Evolutionary conservation across 2,888 invertebrate genomes (phyloP), one percentile per base, ranked within the genome.

Genomic region (Volucella bombylans): DNA sequence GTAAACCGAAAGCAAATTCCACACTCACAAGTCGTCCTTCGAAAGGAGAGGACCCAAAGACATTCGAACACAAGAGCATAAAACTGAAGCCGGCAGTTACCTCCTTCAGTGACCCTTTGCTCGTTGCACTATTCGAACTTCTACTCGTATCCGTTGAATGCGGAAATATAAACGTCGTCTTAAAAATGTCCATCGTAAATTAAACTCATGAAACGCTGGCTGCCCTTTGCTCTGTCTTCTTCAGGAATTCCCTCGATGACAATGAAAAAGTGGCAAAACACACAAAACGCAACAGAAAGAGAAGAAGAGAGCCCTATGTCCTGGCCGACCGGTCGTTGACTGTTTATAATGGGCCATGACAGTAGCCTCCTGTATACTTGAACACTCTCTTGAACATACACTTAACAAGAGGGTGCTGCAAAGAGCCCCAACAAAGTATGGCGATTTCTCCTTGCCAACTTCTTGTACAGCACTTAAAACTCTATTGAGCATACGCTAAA

Each of bases 111-210:
- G 55, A 55, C 18, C 77, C 61, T 9, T 45, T 14, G 39, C 57
- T 52, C 50, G 45, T 54, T 80, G 74, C 71, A 80, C 71, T n/a
- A 54, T 0, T 31, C 31, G 31, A 31, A 31, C 6, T 31, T 6
- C 6, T 31, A 1, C 31, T 31, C 6, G 4, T 6, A 31, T 31
- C 31, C 31, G 31, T 31, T 31, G 76, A 65, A 76, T 85, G 61
- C 74, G 61, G 71, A 85, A 80, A 72, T 55, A 85, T 80, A 85
- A 85, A 71, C 62, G 69, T 73, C 69, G 69, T 71, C 80, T 80
- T 85, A 72, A 85, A 85, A 85, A 85, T 85, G 74, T 80, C 50
- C 41, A 59, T 71, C 83, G 74, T 83, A 83, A 83, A 80, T 83
- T 80, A 83, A 76, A 76, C 74, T 71, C 47, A 47, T 79, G 61